Evolutionary conservation across 2,113 vertebrate species (phyloP).

Genomic region (Eretmochelys imbricata): DNA sequence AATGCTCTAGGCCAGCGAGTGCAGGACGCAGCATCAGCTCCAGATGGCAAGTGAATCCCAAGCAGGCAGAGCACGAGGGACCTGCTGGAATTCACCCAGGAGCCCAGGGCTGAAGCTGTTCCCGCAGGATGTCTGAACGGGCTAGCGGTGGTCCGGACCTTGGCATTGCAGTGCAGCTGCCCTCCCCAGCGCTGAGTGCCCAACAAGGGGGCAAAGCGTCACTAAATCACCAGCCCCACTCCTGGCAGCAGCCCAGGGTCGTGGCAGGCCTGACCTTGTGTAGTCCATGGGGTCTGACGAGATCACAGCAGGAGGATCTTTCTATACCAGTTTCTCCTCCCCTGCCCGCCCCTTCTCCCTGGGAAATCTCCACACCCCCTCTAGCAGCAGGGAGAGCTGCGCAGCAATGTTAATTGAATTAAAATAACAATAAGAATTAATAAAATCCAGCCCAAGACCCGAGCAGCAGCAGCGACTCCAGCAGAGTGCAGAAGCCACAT

Average conservation of each 20-base stretch:
- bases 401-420: neutral
- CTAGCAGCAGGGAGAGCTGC: neutral
- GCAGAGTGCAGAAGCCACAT: neutral
- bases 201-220: neutral
- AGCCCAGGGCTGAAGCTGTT: neutral
- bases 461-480: fast-evolving
- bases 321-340: neutral
- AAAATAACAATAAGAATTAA: neutral
- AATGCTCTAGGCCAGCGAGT: neutral
- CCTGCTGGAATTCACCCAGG: neutral
- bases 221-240: neutral
- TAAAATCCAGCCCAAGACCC: neutral
- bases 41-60: neutral
- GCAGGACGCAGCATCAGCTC: neutral
- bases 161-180: neutral
- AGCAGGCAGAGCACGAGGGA: neutral
- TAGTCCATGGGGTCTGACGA: neutral
- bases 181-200: neutral
- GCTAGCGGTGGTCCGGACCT: neutral
- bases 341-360: neutral
- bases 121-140: no score
- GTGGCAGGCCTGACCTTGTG: neutral
- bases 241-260: neutral
- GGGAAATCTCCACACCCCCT: neutral
- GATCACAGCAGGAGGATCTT: neutral